A percentile compares a stretch with the other conserved stretches of the same genome.
These are phyloP conservation scores for Listrodromus nycthemerus DNA, from an alignment of 2,888 invertebrate species.

Conservation along the genomic window DNA sequence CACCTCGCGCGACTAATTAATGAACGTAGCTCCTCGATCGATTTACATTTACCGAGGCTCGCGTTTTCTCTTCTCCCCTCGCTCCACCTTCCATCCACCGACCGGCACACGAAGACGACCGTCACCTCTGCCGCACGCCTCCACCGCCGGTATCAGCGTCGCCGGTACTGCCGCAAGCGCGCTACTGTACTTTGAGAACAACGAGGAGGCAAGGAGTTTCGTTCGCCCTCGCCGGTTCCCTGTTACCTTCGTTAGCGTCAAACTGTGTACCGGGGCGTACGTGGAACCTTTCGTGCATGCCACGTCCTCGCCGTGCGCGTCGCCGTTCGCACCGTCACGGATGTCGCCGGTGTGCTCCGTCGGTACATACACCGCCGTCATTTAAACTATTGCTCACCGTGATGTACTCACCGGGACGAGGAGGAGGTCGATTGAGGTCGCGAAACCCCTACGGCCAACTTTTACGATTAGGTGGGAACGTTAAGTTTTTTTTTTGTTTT, in stretches of 20 bases:
- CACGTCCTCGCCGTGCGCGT: conserved; percentile 32
- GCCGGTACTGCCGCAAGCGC: conserved; percentile 13
- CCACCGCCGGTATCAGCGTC: conserved; percentile 63
- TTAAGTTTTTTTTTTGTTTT: neutral
- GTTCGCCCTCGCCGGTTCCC: conserved; percentile 59
- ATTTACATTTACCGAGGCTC: conserved; percentile 82
- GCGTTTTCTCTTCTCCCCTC: too few relatives aligned
- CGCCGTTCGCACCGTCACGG: conserved; percentile 54
- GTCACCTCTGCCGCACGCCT: conserved; percentile 47
- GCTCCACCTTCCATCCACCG: neutral
- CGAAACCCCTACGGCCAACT: neutral
- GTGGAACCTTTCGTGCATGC: conserved; percentile 39
- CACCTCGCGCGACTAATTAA: conserved; percentile 82
- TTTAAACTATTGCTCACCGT: conserved; percentile 43
- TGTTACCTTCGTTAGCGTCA: conserved; percentile 68
- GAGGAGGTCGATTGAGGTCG: neutral
- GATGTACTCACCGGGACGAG: neutral
- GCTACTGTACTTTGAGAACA: conserved; percentile 58
- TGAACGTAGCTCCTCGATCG: conserved; percentile 81
- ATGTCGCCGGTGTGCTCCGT: conserved; percentile 44
- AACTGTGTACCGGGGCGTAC: conserved; percentile 45
- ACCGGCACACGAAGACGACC: conserved; percentile 54
- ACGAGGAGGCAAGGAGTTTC: conserved; percentile 64
- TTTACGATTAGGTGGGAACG: neutral
- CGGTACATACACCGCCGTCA: conserved; percentile 28